Conservation (phyloP, 2,888 invertebrate genomes). For the Xestia sexstrigata region DNA sequence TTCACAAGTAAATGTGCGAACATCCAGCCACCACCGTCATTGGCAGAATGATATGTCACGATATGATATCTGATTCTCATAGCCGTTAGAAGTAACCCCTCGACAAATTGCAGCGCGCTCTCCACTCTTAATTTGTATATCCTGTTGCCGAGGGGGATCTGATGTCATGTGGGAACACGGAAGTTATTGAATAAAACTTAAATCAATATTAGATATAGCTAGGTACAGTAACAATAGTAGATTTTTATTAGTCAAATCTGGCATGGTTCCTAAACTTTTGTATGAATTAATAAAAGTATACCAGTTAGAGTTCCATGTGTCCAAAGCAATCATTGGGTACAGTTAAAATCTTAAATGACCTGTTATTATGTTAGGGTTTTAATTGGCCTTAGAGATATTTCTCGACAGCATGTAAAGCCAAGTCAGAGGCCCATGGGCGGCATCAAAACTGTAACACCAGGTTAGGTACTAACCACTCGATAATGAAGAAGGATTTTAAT, state of each 20-base stretch:
- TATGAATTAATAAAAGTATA: not conserved
- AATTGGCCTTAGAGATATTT: too few relatives aligned
- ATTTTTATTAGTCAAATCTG: not conserved
- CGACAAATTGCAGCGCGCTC: slow-evolving; percentile 50
- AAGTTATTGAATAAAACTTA: slow-evolving; percentile 6
- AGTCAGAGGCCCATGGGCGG: too few relatives aligned
- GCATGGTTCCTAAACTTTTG: not conserved
- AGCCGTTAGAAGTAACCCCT: slow-evolving; percentile 59
- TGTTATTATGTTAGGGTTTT: not conserved
- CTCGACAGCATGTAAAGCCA: too few relatives aligned
- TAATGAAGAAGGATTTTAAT: not conserved
- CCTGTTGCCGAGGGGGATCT: slow-evolving; percentile 66
- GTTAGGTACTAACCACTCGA: too few relatives aligned
- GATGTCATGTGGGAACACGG: slow-evolving; percentile 52
- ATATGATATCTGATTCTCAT: slow-evolving; percentile 66
- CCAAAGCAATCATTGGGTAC: not conserved
- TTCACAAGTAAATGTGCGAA: slow-evolving; percentile 31
- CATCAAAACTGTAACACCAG: too few relatives aligned
- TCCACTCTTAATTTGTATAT: slow-evolving; percentile 63
- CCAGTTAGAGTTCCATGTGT: too few relatives aligned
- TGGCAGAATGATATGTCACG: slow-evolving; percentile 16
- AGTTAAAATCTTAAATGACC: not conserved
- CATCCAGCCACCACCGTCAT: slow-evolving; percentile 5
- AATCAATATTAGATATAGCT: slow-evolving; percentile 12
- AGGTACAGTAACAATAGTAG: too few relatives aligned